Percentiles rank a stretch among this genome's conserved stretches.
Conservation (phyloP, 2,113 vertebrate genomes). For the Smithornis capensis region DNA sequence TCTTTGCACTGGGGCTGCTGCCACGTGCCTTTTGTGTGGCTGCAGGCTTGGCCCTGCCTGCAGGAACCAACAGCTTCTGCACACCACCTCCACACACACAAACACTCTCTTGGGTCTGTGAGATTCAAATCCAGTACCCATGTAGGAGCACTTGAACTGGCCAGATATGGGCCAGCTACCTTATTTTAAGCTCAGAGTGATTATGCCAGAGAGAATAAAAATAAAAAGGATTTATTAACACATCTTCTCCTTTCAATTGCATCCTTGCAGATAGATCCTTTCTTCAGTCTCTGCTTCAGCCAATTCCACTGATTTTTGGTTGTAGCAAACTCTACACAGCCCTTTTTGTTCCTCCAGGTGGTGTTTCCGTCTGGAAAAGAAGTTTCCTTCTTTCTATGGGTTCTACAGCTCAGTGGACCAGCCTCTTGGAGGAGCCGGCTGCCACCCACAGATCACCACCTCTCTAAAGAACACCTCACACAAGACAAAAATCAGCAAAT, state of each 20-base stretch:
- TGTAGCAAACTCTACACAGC: background rate
- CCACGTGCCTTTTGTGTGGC: too few species aligned
- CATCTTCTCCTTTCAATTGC: background rate
- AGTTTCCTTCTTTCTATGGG: background rate
- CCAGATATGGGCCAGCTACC: background rate
- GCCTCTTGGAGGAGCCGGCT: background rate
- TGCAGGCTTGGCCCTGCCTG: too few species aligned
- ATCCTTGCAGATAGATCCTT: background rate
- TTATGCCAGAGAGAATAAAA: background rate
- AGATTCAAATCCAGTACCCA: too few species aligned
- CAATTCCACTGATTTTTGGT: background rate
- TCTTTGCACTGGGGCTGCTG: too few species aligned
- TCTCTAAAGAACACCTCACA: background rate
- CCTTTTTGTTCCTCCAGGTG: background rate
- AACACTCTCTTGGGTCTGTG: too few species aligned
- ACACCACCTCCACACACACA: too few species aligned
- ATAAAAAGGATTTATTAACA: background rate
- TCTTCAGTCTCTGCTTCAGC: background rate
- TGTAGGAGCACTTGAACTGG: background rate
- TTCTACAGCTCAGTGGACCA: accelerated
- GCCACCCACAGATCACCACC: background rate
- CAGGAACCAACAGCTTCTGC: too few species aligned
- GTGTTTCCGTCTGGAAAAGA: background rate
- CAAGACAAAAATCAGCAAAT: background rate
- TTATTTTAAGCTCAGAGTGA: background rate